Evolutionary conservation across 2,113 vertebrate species (phyloP).

Genomic region (Sphaerodactylus townsendi): DNA sequence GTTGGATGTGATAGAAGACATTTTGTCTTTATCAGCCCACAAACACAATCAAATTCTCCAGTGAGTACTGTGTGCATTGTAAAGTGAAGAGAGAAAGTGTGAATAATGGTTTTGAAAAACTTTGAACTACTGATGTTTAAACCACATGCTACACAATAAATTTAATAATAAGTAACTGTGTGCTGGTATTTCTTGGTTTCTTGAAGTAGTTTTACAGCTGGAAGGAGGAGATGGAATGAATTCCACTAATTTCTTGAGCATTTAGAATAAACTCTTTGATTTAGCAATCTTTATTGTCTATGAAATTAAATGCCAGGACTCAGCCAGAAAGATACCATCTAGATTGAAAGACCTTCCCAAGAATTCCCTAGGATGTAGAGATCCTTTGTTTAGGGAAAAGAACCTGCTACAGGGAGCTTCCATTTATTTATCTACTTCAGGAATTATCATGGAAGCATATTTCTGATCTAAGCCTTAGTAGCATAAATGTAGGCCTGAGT

Average conservation of each 20-base stretch:
- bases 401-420: not conserved
- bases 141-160: not conserved
- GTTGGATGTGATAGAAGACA: slow-evolving; percentile 43
- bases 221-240: not conserved
- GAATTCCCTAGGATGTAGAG: not conserved
- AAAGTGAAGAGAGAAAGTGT: slow-evolving; percentile 9
- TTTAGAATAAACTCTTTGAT: not conserved
- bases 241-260: not conserved
- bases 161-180: not conserved
- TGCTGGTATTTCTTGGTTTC: not conserved
- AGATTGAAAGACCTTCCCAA: not conserved
- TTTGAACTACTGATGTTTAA: slow-evolving; percentile 3
- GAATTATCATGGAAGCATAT: not conserved
- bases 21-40: slow-evolving; percentile 51
- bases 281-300: not conserved
- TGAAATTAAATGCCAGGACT: not conserved
- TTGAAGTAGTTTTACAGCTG: not conserved
- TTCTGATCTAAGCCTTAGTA: not conserved
- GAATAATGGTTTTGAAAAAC: slow-evolving; percentile 34
- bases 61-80: slow-evolving; percentile 17
- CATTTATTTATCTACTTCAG: not conserved
- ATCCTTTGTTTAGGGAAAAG: not conserved
- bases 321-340: not conserved
- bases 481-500: not conserved
- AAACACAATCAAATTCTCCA: slow-evolving; percentile 38